Evolutionary conservation across 2,113 vertebrate species (phyloP), one percentile per base, ranked within the genome.

Genomic region (Limnothrissa miodon): DNA sequence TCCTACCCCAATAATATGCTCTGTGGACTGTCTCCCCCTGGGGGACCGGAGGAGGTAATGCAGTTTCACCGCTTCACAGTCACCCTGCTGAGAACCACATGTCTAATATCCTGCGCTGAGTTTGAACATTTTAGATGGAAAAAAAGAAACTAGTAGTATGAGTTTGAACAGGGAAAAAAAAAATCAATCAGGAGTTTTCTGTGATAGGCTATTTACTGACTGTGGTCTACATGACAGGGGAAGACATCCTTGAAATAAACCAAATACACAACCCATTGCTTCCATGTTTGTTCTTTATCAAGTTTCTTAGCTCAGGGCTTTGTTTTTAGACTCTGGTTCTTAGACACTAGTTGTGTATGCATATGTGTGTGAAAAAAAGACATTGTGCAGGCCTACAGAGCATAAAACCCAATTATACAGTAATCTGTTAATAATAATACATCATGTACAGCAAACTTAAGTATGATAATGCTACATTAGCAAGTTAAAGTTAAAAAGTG

Each of bases 191-290:
- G 90, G 89, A 90, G 91, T 91, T 91, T 88, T 93, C 89, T 91
- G 89, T 91, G 93, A 89, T 90, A 92, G 88, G 87, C 89, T 89
- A 92, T 83, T 90, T 87, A 87, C 85, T 90, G 89, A 88, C 88
- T 89, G 85, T 92, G 92, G 92, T 94, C 93, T 90, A 90, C 90
- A 84, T 88, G 84, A 88, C 82, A 59, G 84, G 85, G 91, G 88
- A 91, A 87, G 82, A 91, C 91, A 90, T 88, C 86, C 81, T 81
- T 89, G 23, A 88, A 95, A 95, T 95, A 95, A 94, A 95, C 93
- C 92, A 94, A 94, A 95, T 94, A 89, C 82, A 87, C 83, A 84
- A 7, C n/a, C 5, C 53, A 8, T 45, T 85, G 46, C 80, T 21
- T 48, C 44, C 19, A 19, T 9, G 8, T 87, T 51, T 87, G 59